These are phyloP conservation scores for Dicyrtomina minuta DNA, from an alignment of 2,888 invertebrate genomes.

Conservation along the genomic window DNA sequence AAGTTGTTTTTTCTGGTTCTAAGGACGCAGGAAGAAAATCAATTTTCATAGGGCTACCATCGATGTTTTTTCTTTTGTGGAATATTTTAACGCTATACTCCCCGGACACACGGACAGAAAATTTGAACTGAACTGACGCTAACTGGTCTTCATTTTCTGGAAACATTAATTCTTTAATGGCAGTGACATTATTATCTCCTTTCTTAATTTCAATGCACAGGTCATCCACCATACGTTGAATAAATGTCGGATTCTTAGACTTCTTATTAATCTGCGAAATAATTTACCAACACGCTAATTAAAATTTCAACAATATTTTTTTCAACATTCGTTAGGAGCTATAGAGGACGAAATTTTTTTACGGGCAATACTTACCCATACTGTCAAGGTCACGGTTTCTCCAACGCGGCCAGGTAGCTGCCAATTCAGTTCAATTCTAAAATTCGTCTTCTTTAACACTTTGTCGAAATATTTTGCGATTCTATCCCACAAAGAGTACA, in stretches of 20 bases:
- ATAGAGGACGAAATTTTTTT: too few relatives aligned
- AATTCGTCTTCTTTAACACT: constrained; percentile 6
- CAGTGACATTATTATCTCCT: constrained; percentile 1
- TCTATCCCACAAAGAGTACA: constrained; percentile 5
- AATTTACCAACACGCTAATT: too few relatives aligned
- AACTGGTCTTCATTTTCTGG: constrained; percentile 24
- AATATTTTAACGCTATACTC: constrained; percentile 21
- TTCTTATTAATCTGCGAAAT: constrained; percentile 9
- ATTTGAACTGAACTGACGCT: constrained; percentile 20
- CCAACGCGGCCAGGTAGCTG: constrained; percentile 37
- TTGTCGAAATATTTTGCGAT: constrained; percentile 1
- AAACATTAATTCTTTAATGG: constrained; percentile 18
- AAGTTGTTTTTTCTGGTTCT: constrained; percentile 23
- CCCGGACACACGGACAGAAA: constrained; percentile 6
- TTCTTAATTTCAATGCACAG: constrained; percentile 5
- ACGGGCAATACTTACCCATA: constrained; percentile 39
- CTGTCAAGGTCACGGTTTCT: constrained; percentile 46
- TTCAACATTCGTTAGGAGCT: too few relatives aligned
- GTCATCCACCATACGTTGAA: constrained; percentile 11
- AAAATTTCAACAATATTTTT: too few relatives aligned
- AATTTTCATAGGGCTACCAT: constrained; percentile 29
- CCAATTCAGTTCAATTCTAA: constrained; percentile 21
- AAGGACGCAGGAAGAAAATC: constrained; percentile 22
- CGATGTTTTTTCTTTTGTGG: constrained; percentile 9
- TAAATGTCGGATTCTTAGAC: background rate